Evolutionary conservation across 2,888 invertebrate genomes (phyloP).

Genomic region (Ptilodon capucinus): DNA sequence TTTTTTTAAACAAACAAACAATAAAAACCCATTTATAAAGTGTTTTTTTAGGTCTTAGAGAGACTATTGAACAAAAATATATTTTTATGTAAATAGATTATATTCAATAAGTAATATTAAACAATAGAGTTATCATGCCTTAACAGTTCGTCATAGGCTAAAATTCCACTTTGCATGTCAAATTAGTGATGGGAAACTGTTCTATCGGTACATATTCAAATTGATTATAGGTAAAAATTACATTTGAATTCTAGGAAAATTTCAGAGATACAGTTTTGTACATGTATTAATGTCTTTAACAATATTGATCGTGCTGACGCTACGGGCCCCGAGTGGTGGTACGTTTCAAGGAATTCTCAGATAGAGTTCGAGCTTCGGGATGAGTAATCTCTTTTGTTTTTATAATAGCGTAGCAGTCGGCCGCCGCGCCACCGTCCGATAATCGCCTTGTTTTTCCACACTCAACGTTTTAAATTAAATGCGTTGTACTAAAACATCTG

Average conservation of each 20-base stretch:
- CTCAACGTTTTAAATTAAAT: conserved; percentile 46
- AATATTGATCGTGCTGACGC: conserved; percentile 49
- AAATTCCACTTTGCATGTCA: no score
- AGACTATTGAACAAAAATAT: no score
- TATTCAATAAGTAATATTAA: no score
- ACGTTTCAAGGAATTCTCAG: conserved; percentile 74
- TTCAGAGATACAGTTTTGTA: background rate
- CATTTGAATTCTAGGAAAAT: background rate
- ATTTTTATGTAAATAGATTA: no score
- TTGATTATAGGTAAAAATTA: background rate
- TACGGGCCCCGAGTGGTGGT: conserved; percentile 53
- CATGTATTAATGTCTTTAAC: background rate
- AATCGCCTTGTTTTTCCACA: conserved; percentile 64
- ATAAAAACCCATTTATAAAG: no score
- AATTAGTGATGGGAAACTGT: no score
- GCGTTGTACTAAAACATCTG: conserved; percentile 37
- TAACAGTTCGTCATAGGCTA: no score
- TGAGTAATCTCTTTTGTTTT: conserved; percentile 82
- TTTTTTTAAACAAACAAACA: no score
- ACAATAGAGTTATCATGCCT: no score
- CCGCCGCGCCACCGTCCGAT: conserved; percentile 55
- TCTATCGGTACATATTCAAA: no score
- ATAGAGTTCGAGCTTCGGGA: conserved; percentile 77
- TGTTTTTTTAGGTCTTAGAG: no score
- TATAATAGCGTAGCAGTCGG: conserved; percentile 61